Base-by-base conservation (phyloP, 2,888 invertebrate species). In the Helobdella robusta region DNA sequence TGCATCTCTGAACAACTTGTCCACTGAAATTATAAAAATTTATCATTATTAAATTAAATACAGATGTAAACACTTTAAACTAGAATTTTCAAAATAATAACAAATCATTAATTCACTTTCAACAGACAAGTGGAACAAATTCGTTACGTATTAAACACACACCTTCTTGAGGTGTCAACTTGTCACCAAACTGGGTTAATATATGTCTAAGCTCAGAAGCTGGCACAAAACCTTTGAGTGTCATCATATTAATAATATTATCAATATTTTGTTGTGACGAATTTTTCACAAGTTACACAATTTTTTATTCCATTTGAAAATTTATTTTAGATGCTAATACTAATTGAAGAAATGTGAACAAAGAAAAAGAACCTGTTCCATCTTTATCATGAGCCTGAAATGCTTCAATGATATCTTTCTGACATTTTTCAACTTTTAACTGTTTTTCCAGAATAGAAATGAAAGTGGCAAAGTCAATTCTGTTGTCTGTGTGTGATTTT, bases 391-490 rank as follows among this genome's bases (percentile, higher is more conserved):
- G 89, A 0, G 93, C 91, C 77, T 85, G 85, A 79, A 95, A 94
- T 0, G 93, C 94, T 61, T 89, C 88, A 60, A 91, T 77, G 67
- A 90, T 87, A 82, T 91, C 90, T 73, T 84, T 85, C 0, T 89
- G 88, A 18, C 89, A 81, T 74, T 89, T 87, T 76, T 92, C 91
- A 85, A 83, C 34, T 87, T 89, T 78, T 28, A 75, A 76, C 69
- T 94, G 93, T 65, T 88, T 85, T 77, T 94, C 91, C 89, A 94
- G 91, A 1, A 93, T 89, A 76, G 94, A 92, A 58, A 95, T 80
- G 76, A 95, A 94, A 75, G 93, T 92, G 0, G 94, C 91, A 79
- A 95, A 95, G 0, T 79, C 78, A 34, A 79, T 74, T 54, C 71
- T 72, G 5, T 72, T 73, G 64, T 74, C 76, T 72, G 59, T 1